These are phyloP conservation scores for Rhabdomys pumilio DNA, from an alignment of 2,797 vertebrate genomes.

Conservation along the genomic window DNA sequence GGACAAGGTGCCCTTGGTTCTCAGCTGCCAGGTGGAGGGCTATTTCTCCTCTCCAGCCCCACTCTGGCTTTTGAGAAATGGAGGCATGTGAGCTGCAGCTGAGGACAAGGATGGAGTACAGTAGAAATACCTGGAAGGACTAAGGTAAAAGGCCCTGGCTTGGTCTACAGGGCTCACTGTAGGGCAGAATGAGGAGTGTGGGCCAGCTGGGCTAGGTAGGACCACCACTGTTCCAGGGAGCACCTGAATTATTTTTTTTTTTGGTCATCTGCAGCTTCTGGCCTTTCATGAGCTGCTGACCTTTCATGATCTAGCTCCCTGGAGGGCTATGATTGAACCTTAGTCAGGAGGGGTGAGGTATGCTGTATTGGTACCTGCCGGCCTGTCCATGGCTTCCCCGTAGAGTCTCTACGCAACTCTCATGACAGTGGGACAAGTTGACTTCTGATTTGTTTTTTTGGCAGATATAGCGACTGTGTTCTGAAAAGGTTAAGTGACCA, in stretches of 20 bases:
- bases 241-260: background rate
- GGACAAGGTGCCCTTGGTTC: background rate
- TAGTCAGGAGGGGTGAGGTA: background rate
- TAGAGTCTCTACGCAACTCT: background rate
- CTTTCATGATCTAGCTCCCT: background rate
- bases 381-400: background rate
- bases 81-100: background rate
- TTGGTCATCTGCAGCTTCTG: background rate
- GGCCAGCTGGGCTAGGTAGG: background rate
- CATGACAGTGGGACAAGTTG: background rate
- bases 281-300: background rate
- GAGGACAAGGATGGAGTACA: background rate
- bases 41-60: background rate
- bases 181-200: background rate
- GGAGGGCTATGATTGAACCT: background rate
- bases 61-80: background rate
- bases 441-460: background rate
- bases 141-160: background rate
- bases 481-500: background rate
- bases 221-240: background rate
- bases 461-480: slow-evolving; percentile 2
- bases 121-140: background rate
- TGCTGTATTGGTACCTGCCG: background rate
- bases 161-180: background rate
- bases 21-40: background rate